Evolutionary conservation across 2,797 vertebrate species (phyloP), one percentile per base, ranked within the genome.

Genomic region (Luscinia megarhynchos): DNA sequence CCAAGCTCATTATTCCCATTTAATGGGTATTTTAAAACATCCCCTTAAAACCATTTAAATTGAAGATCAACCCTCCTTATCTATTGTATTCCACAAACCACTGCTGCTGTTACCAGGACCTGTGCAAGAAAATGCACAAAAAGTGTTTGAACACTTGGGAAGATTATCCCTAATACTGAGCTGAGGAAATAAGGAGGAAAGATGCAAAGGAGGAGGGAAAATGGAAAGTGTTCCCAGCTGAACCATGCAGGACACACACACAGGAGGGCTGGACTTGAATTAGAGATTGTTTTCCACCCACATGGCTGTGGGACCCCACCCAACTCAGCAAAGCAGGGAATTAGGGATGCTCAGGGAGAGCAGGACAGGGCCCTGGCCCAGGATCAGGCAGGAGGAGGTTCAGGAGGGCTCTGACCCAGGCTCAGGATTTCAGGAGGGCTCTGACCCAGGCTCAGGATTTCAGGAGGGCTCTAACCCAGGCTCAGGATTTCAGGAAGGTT

Each of bases 341-440:
- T 1, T 38, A 46, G 70, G n/a, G 70, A 10, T 8, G 51, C 17
- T 18, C 63, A 29, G 34, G 30, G 17, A 4, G 46, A 55, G 43
- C 30, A 12, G 64, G 19, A 50, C 61, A 14, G 3, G 23, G 74
- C 92, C 91, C 98, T 98, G 97, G 99, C 99, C 99, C 85, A 99
- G 98, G 97, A 3, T 30, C 16, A 53, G 41, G 41, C 41, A 41
- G 41, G 41, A 41, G 41, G 40, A 24, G 46, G 46, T 2, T 50
- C 15, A 27, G 26, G 26, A 27, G 3, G 15, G 48, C 10, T 51
- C 27, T 29, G 6, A 4, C 38, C 11, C 38, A 22, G 45, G 45
- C 11, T 46, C 45, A 38, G 38, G 38, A 34, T 34, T 34, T 34
- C 34, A 45, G 45, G 45, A 21, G 5, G 18, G 19, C 20, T 21